These are phyloP conservation scores for Philantomba maxwellii DNA, from an alignment of 2,113 vertebrate species.

Conservation along the genomic window DNA sequence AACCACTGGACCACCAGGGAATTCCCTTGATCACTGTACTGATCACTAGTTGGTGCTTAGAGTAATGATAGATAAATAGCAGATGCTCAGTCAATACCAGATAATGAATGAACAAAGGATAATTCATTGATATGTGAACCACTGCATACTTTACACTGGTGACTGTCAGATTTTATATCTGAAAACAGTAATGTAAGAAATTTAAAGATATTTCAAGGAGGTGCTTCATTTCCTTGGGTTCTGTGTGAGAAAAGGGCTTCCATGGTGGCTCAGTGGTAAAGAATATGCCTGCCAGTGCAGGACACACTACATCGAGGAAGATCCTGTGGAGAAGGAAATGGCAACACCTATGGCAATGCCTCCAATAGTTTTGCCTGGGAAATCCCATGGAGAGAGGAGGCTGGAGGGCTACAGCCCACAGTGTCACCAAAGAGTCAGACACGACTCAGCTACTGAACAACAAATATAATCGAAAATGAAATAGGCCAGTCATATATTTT, in stretches of 20 bases:
- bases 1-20: background rate
- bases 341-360: background rate
- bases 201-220: background rate
- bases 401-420: background rate
- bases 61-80: background rate
- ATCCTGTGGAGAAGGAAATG: background rate
- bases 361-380: background rate
- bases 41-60: background rate
- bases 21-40: background rate
- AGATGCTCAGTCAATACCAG: background rate
- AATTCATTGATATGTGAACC: background rate
- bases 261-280: background rate
- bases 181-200: background rate
- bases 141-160: background rate
- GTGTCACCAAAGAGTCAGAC: background rate
- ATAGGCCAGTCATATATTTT: background rate
- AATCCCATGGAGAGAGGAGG: background rate
- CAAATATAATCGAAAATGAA: background rate
- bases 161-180: background rate
- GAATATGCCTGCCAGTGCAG: background rate
- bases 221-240: background rate
- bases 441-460: background rate
- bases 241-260: background rate
- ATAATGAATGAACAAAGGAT: background rate
- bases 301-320: background rate